phyloP scores from a whole-genome alignment of 2,797 vertebrate genomes.

The Karalla daura region DNA sequence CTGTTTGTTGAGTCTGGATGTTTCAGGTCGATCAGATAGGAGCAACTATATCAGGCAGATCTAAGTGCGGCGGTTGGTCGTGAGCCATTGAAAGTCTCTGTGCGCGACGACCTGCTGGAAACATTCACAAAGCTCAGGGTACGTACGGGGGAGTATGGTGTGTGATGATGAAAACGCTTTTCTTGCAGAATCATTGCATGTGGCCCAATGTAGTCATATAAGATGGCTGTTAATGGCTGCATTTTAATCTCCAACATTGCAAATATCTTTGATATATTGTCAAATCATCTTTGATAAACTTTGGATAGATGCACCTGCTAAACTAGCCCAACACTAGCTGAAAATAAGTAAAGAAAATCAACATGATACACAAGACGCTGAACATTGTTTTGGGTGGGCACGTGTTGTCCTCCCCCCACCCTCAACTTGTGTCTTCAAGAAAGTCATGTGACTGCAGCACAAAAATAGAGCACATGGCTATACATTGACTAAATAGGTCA shows the following conservation, averaged over 20 bases:
- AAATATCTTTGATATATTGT: no score
- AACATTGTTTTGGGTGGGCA: neutral
- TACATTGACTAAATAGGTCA: conserved; percentile 60
- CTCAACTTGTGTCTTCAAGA: conserved; percentile 25
- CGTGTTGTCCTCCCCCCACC: conserved; percentile 2
- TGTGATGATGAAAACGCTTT: neutral
- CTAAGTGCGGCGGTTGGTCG: conserved; percentile 50
- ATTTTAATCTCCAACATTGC: conserved; percentile 4
- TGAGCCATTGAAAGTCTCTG: conserved; percentile 57
- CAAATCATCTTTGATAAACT: no score
- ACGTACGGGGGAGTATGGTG: neutral
- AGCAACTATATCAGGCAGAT: conserved; percentile 62
- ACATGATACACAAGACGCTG: neutral
- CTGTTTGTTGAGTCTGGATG: conserved; percentile 62
- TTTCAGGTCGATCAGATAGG: conserved; percentile 71
- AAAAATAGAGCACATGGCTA: conserved; percentile 26
- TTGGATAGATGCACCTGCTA: no score
- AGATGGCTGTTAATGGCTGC: neutral
- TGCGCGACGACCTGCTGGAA: conserved; percentile 39
- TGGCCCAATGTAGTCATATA: neutral
- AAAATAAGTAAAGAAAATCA: neutral
- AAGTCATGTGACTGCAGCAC: conserved; percentile 35
- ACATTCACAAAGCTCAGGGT: conserved; percentile 27
- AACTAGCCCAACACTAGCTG: no score
- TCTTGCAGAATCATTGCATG: neutral